Evolutionary conservation across 2,113 vertebrate genomes (phyloP).

Genomic region (Garra rufa): DNA sequence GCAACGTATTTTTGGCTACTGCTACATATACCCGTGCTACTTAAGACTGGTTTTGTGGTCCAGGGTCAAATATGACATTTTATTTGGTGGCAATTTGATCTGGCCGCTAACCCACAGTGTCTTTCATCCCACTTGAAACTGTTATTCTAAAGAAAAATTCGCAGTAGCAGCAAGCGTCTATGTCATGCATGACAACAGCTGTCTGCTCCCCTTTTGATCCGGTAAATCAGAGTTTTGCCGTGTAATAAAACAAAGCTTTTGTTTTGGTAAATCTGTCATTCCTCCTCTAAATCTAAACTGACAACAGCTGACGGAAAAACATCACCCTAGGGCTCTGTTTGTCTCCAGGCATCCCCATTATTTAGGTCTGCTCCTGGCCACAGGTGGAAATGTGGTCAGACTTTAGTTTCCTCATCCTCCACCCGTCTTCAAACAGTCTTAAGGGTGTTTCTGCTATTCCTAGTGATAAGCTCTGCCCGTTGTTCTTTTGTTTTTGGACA

Average conservation of each 20-base stretch:
- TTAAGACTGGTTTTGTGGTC: no score
- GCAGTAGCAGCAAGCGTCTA: not conserved
- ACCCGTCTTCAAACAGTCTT: conserved; percentile 34
- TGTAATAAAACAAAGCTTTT: not conserved
- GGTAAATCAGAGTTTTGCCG: not conserved
- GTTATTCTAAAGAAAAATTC: not conserved
- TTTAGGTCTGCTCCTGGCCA: not conserved
- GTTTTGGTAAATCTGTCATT: not conserved
- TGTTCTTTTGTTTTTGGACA: conserved; percentile 5
- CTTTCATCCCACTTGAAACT: not conserved
- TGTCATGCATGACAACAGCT: not conserved
- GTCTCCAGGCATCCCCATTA: conserved; percentile 2
- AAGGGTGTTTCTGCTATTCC: conserved; percentile 39
- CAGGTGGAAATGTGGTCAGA: not conserved
- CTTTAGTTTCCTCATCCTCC: conserved; percentile 1
- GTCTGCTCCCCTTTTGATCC: not conserved
- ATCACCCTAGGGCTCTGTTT: not conserved
- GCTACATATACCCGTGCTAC: no score
- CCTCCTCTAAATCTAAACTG: not conserved
- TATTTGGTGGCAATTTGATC: not conserved
- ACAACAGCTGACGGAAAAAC: not conserved
- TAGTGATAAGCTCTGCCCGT: conserved; percentile 6
- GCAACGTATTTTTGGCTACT: no score
- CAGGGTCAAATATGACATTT: not conserved
- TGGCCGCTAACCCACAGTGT: not conserved